Evolutionary conservation across 2,888 invertebrate species (phyloP).

Genomic region (Sarcophaga carnaria): DNA sequence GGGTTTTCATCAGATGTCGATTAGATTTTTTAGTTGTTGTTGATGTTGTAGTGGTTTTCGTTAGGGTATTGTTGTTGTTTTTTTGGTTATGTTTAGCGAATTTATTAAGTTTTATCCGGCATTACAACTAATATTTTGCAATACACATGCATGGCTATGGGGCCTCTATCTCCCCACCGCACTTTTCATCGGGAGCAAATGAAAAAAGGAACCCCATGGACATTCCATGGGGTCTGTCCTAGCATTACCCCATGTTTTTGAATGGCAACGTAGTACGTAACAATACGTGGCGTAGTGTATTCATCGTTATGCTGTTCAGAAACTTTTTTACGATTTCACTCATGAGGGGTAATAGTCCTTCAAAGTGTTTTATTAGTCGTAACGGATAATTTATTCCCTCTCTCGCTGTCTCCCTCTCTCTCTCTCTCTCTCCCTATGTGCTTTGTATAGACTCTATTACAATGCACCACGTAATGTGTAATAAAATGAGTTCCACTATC

Average conservation of each 20-base stretch:
- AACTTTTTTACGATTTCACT: too few relatives aligned
- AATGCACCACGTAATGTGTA: slow-evolving; percentile 11
- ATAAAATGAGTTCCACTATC: slow-evolving; percentile 31
- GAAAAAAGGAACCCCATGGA: too few relatives aligned
- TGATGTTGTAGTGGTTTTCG: not conserved
- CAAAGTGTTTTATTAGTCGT: not conserved
- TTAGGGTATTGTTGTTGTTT: not conserved
- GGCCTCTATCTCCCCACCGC: too few relatives aligned
- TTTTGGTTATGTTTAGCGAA: not conserved
- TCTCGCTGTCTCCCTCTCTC: too few relatives aligned
- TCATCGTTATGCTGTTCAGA: too few relatives aligned
- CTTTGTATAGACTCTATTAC: not conserved
- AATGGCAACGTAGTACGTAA: too few relatives aligned
- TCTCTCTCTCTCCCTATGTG: too few relatives aligned
- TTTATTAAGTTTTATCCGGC: slow-evolving; percentile 17
- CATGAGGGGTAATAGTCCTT: too few relatives aligned
- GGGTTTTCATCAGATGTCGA: slow-evolving; percentile 14
- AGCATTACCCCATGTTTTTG: too few relatives aligned
- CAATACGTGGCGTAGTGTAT: too few relatives aligned
- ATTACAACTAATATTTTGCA: not conserved
- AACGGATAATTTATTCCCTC: not conserved
- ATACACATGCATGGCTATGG: not conserved
- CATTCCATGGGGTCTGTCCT: too few relatives aligned
- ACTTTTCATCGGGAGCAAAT: too few relatives aligned
- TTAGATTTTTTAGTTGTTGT: not conserved